Evolutionary conservation across 2,113 vertebrate species (phyloP).

Genomic region (Xyliphius kryptos): DNA sequence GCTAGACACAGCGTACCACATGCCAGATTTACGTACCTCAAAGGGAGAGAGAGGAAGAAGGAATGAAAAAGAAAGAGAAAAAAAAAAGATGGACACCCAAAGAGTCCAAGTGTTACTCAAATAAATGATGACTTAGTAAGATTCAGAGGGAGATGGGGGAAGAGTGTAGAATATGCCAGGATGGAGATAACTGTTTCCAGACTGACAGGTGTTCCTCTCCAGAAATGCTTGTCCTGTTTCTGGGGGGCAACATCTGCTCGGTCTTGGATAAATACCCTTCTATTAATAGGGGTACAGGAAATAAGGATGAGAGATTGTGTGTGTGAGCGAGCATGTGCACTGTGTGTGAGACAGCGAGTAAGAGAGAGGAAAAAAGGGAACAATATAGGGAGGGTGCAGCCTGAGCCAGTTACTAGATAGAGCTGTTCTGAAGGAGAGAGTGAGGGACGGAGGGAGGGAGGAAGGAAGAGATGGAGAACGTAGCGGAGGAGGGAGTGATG

Average conservation of each 20-base stretch:
- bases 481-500: slow-evolving; percentile 62
- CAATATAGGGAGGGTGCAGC: slow-evolving; percentile 53
- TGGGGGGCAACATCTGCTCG: slow-evolving; percentile 63
- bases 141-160: no score
- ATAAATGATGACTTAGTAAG: no score
- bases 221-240: slow-evolving; percentile 60
- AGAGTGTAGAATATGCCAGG: no score
- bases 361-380: no score
- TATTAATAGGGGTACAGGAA: slow-evolving; percentile 60
- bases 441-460: slow-evolving; percentile 53
- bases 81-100: no score
- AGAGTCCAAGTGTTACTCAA: slow-evolving; percentile 13
- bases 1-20: slow-evolving; percentile 7
- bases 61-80: slow-evolving; percentile 9
- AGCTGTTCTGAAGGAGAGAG: no score
- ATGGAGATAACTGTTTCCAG: no score
- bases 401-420: slow-evolving; percentile 65
- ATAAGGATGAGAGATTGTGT: slow-evolving; percentile 48
- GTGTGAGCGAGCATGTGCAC: slow-evolving; percentile 14
- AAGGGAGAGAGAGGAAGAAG: neutral
- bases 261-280: slow-evolving; percentile 52
- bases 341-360: slow-evolving; percentile 22
- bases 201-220: slow-evolving; percentile 40
- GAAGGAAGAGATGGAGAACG: slow-evolving; percentile 54
- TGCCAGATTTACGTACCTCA: neutral